Conservation (phyloP, 2,888 invertebrate genomes). For the Adelognathus sp. region DNA sequence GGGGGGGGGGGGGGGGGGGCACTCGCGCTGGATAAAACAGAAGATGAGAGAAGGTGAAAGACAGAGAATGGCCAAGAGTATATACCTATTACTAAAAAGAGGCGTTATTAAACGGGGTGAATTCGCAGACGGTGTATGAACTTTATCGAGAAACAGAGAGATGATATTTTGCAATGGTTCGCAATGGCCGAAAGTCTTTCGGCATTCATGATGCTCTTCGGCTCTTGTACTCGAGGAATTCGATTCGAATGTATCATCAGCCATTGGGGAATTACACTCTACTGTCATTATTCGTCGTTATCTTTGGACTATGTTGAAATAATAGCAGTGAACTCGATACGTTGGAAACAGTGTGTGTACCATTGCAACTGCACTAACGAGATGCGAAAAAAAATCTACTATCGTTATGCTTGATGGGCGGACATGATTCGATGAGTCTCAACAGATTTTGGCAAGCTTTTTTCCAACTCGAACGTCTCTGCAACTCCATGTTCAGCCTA, state of each 20-base stretch:
- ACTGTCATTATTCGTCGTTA: neutral
- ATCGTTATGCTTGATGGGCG: no score
- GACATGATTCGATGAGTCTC: no score
- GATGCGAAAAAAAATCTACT: neutral
- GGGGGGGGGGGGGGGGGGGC: conserved; percentile 9
- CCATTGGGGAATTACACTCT: neutral
- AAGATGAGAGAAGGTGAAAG: neutral
- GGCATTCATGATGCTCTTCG: neutral
- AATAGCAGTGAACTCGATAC: neutral
- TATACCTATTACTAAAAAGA: conserved; percentile 10
- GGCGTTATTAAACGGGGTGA: conserved; percentile 44
- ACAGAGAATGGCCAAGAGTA: neutral
- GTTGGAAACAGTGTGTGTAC: neutral
- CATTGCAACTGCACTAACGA: neutral
- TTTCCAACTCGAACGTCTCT: no score
- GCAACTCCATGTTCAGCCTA: no score
- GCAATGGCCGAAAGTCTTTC: conserved; percentile 1
- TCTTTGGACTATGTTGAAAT: neutral
- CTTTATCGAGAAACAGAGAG: conserved; percentile 38
- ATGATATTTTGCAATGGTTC: conserved; percentile 33
- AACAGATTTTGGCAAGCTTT: no score
- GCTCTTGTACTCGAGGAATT: neutral
- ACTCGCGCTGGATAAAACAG: neutral
- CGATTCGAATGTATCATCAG: neutral
- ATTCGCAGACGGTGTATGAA: conserved; percentile 39